These are phyloP conservation scores for Arctocebus calabarensis DNA, from an alignment of 2,797 vertebrate species.

Conservation along the genomic window DNA sequence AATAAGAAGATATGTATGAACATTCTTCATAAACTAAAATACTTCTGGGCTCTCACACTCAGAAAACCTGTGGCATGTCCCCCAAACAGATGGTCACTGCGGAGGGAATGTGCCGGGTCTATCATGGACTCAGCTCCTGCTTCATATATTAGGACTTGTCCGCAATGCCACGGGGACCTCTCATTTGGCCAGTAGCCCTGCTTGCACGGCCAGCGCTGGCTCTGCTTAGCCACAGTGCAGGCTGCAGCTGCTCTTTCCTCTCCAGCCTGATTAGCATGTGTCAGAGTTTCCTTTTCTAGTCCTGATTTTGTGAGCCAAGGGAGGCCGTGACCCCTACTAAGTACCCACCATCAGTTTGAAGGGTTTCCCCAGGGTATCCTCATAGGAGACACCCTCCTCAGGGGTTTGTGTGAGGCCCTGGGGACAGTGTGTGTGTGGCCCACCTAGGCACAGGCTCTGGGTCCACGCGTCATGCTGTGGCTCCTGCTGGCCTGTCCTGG, in stretches of 20 bases:
- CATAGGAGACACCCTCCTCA: too few species aligned
- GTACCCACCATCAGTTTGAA: background rate
- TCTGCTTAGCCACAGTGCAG: background rate
- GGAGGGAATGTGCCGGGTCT: background rate
- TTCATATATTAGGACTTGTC: too few species aligned
- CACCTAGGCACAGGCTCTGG: too few species aligned
- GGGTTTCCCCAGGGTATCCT: rapidly evolving
- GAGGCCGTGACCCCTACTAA: background rate
- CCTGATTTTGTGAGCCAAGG: background rate
- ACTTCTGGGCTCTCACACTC: background rate
- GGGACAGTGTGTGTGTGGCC: rapidly evolving
- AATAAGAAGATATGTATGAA: background rate
- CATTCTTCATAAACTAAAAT: background rate
- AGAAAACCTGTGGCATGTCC: too few species aligned
- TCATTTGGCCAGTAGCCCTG: background rate
- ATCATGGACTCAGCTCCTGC: background rate
- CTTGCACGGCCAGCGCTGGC: too few species aligned
- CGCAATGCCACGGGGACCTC: rapidly evolving
- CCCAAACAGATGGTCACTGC: rapidly evolving
- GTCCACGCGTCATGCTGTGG: too few species aligned
- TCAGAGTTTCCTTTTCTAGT: too few species aligned
- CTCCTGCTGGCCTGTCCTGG: background rate
- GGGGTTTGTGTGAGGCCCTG: background rate
- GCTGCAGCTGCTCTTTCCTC: background rate
- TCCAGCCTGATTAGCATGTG: background rate